These are phyloP conservation scores for Macropus fuliginosus DNA, from an alignment of 2,797 vertebrate genomes.

Conservation along the genomic window DNA sequence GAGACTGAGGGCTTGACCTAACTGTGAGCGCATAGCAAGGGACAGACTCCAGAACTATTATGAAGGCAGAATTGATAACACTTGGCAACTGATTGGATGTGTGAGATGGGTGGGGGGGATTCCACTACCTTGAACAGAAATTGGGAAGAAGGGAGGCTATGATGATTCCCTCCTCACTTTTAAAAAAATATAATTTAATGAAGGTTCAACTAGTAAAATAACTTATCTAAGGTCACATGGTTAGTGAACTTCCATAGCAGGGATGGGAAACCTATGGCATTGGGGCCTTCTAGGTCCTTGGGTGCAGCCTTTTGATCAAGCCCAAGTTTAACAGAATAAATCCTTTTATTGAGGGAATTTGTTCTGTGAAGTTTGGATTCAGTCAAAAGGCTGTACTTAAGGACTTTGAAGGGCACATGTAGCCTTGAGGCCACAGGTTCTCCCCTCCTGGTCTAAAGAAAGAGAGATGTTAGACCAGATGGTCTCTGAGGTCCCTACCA, in stretches of 20 bases:
- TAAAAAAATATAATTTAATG: neutral
- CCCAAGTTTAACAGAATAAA: no score
- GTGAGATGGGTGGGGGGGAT: neutral
- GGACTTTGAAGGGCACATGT: no score
- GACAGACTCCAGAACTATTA: neutral
- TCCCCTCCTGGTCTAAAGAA: neutral
- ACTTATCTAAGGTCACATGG: neutral
- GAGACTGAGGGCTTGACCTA: neutral
- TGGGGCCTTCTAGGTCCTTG: no score
- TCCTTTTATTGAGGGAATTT: no score
- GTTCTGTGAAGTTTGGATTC: no score
- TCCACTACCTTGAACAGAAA: neutral
- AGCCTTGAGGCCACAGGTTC: no score
- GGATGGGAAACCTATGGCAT: no score
- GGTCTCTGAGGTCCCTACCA: neutral
- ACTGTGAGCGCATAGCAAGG: neutral
- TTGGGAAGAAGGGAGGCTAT: neutral
- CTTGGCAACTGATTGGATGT: neutral
- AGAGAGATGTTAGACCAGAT: neutral
- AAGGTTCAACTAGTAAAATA: neutral
- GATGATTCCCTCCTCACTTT: neutral
- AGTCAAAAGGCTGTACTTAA: no score
- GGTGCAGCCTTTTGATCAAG: no score
- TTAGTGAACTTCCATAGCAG: neutral
- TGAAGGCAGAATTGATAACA: neutral